Evolutionary conservation across 1,140 invertebrate genomes (phyloP), one percentile per base, ranked within the genome.

Genomic region (Bombus confusus): DNA sequence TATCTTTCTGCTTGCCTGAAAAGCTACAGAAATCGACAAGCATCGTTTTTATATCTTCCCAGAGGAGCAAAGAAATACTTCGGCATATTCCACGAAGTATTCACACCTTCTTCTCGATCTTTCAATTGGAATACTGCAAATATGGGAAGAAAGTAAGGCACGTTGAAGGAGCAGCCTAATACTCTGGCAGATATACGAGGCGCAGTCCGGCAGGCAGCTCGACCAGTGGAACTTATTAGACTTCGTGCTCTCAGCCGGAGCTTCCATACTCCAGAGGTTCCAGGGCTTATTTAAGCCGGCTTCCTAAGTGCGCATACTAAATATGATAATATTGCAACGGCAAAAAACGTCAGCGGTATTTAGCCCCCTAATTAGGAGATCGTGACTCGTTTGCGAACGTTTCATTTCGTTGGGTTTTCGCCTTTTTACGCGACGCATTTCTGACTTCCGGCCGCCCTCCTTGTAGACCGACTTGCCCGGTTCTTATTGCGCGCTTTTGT

Each of bases 271-370:
- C 88, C 87, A 80, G 87, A 88, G 93, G 90, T 92, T 91, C 90
- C 89, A 86, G 90, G 92, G 93, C 92, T 95, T 95, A 95, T 95
- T 95, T 95, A 95, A 95, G 94, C 93, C 88, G 92, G 91, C 93
- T 94, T 94, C 91, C 93, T 95, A 95, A 95, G 94, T 94, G 92
- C 92, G 95, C 94, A 95, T 95, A 95, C 94, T 95, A 95, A 95
- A 95, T 95, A 95, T 94, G 94, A 95, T 95, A 95, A 95, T 95
- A 95, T 95, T 95, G 94, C 94, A 94, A 94, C 91, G 93, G 92
- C 91, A 94, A 94, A 95, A 95, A 95, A 94, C 92, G 93, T 93
- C 93, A 94, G 93, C 90, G 93, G 95, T 95, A 95, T 95, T 95
- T 95, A 95, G 95, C 94, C 92, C 90, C 91, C 94, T 95, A 95